A percentile compares a stretch with the other conserved stretches of the same genome.
Conservation (phyloP, 1,140 invertebrate genomes). For the Scaptomyza pallida region DNA sequence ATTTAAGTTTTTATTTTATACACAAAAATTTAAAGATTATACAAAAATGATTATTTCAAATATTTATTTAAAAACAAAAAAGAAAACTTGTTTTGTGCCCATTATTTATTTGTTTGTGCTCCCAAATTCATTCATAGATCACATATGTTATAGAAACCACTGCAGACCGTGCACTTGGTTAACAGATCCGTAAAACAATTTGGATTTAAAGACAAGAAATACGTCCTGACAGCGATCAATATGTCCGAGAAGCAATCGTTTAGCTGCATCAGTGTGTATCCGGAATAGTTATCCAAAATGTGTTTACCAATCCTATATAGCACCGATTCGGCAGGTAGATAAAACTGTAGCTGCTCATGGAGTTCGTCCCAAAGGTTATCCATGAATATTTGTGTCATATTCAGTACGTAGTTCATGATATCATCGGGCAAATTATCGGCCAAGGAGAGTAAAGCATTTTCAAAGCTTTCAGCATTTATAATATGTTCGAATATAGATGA, state of each 20-base stretch:
- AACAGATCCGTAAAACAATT: slow-evolving; percentile 29
- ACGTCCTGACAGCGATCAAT: slow-evolving; percentile 11
- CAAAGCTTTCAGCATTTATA: slow-evolving; percentile 50
- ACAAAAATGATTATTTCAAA: slow-evolving; percentile 49
- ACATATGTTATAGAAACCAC: slow-evolving; percentile 38
- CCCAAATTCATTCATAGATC: slow-evolving; percentile 34
- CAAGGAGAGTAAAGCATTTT: slow-evolving; percentile 29
- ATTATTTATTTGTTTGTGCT: slow-evolving; percentile 9
- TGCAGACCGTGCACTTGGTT: slow-evolving; percentile 39
- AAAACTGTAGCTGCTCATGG: slow-evolving; percentile 39
- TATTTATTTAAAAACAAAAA: slow-evolving; percentile 59
- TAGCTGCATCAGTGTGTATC: neutral
- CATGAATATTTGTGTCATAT: slow-evolving; percentile 42
- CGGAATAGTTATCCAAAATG: slow-evolving; percentile 13
- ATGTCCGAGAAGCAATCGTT: slow-evolving; percentile 3
- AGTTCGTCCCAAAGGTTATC: slow-evolving; percentile 35
- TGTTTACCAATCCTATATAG: slow-evolving; percentile 36
- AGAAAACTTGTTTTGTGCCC: slow-evolving; percentile 17
- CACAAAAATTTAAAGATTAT: slow-evolving; percentile 43
- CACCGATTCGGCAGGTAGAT: slow-evolving; percentile 56
- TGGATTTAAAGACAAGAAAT: slow-evolving; percentile 62
- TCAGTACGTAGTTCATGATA: slow-evolving; percentile 25
- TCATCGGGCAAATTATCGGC: slow-evolving; percentile 9
- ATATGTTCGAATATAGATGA: slow-evolving; percentile 33
- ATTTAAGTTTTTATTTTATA: slow-evolving; percentile 64